Evolutionary conservation across 2,113 vertebrate species (phyloP).

Genomic region (Phyllostomus hastatus): DNA sequence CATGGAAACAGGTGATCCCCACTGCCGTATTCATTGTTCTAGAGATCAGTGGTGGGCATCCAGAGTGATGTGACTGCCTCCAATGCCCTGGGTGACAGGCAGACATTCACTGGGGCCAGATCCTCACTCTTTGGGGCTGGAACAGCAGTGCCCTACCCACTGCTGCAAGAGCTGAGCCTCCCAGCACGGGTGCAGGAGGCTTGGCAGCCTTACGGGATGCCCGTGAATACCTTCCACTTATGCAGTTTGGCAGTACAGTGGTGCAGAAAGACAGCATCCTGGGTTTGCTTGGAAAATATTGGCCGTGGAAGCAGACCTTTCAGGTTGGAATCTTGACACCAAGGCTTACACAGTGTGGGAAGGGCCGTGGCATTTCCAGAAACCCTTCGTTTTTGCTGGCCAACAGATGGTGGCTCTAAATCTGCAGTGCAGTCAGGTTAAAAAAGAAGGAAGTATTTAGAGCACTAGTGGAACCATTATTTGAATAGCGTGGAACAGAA

Average conservation of each 20-base stretch:
- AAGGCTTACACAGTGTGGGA: conserved; percentile 60
- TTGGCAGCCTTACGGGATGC: conserved; percentile 72
- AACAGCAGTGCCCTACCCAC: conserved; percentile 1
- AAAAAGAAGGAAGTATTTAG: conserved; percentile 76
- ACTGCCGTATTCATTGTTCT: neutral
- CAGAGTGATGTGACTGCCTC: neutral
- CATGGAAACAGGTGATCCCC: neutral
- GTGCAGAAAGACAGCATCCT: conserved; percentile 62
- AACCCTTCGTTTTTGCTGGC: conserved; percentile 63
- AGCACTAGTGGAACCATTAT: conserved; percentile 79
- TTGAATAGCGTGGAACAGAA: conserved; percentile 78
- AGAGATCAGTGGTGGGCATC: neutral
- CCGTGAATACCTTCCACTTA: conserved; percentile 74
- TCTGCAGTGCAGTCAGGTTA: conserved; percentile 78
- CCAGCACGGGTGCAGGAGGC: conserved; percentile 65
- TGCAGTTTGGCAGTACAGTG: conserved; percentile 67
- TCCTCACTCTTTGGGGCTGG: neutral
- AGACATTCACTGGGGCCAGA: neutral
- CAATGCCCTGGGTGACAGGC: neutral
- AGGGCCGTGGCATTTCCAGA: conserved; percentile 71
- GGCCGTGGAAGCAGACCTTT: conserved; percentile 60
- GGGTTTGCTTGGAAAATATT: conserved; percentile 63
- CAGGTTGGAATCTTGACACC: conserved; percentile 41
- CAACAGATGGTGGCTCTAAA: conserved; percentile 82
- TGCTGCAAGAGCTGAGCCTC: neutral